These are phyloP conservation scores for Pardosa pseudoannulata DNA, from an alignment of 2,888 invertebrate genomes.

Conservation along the genomic window DNA sequence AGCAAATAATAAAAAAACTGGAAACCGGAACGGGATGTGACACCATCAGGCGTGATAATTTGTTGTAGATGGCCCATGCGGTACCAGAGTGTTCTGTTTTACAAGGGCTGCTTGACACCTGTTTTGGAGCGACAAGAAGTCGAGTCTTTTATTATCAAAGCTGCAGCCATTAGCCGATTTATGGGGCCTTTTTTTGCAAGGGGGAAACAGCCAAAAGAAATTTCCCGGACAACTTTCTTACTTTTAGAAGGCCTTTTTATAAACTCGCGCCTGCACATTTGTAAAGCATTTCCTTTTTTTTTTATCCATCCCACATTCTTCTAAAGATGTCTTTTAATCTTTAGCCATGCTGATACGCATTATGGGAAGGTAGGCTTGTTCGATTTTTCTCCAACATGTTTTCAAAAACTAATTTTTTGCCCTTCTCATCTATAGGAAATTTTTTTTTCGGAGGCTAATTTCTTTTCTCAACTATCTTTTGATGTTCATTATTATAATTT, in stretches of 20 bases:
- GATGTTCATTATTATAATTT: constrained; percentile 45
- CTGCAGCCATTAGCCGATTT: constrained; percentile 68
- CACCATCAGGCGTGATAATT: constrained; percentile 63
- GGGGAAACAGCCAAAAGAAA: constrained; percentile 59
- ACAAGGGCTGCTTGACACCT: constrained; percentile 62
- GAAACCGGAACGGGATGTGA: constrained; percentile 20
- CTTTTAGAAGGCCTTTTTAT: constrained; percentile 61
- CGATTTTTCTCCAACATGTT: constrained; percentile 13
- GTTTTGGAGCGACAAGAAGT: constrained; percentile 41
- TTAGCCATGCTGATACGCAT: not conserved
- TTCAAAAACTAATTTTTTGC: constrained; percentile 9
- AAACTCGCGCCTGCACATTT: constrained; percentile 27
- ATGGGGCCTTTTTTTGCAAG: constrained; percentile 26
- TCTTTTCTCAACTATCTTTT: constrained; percentile 12
- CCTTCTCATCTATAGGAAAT: not conserved
- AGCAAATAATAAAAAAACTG: not conserved
- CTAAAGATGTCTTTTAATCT: constrained; percentile 12
- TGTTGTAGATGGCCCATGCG: constrained; percentile 51
- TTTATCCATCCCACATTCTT: not conserved
- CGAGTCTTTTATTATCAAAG: constrained; percentile 44
- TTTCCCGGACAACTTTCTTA: constrained; percentile 64
- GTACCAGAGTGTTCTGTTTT: constrained; percentile 45
- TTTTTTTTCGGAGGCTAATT: not conserved
- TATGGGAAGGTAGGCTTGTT: constrained; percentile 3
- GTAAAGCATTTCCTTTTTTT: constrained; percentile 10